Evolutionary conservation across 2,797 vertebrate species (phyloP), one percentile per base, ranked within the genome.

Genomic region (Rallus crepitans): DNA sequence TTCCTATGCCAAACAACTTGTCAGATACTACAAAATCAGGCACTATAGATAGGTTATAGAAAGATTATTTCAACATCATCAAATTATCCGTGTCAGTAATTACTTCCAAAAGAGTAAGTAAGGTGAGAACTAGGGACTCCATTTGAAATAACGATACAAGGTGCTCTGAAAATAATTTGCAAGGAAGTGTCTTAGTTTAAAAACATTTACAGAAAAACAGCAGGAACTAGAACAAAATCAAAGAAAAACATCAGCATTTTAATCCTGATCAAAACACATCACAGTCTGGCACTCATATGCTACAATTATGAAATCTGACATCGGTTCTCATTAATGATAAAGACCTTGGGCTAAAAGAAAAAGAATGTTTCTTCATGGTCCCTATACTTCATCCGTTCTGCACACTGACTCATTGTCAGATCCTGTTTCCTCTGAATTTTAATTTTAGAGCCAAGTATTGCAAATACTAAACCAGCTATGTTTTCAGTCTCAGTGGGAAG

Each of bases 401-500:
- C 55, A 76, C 40, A 78, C 33, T 93, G 91, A 94, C 87, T 86
- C 89, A 85, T 20, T 93, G 21, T 70, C 4, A 2, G 82, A 89
- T 83, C 31, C 56, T 69, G 55, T 85, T 94, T 75, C 79, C 90
- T 84, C 33, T 81, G 40, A 82, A 65, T 77, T 87, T 87, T 89
- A 27, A 42, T 77, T 82, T 61, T 68, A 75, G 33, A 91, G 96
- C 91, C 92, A 96, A 94, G 59, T 69, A 86, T 81, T 90, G 86
- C 20, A 85, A 90, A 85, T 57, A 68, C n/a, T 82, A 82, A 94
- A 73, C 5, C 30, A 85, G 79, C 35, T 56, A 33, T 15, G 37
- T 82, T 85, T 90, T 57, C 75, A 92, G 81, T 80, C 92, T 91
- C 82, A 87, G 1, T 0, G 75, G 79, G 40, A 82, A 94, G 48